Evolutionary conservation across 2,888 invertebrate species (phyloP).

Genomic region (Drosophila buzzatii): DNA sequence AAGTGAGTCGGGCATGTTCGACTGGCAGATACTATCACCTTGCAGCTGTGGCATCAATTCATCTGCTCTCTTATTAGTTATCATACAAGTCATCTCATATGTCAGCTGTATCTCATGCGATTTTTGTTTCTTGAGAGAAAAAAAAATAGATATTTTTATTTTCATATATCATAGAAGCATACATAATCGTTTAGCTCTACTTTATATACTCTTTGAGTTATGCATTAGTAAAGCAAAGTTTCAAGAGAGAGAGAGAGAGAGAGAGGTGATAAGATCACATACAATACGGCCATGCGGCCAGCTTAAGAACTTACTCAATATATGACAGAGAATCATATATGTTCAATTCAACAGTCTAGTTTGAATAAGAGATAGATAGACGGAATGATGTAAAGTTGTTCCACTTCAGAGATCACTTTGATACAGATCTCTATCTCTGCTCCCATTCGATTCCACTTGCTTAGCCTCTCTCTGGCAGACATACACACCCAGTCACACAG

Average conservation of each 20-base stretch:
- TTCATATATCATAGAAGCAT: neutral
- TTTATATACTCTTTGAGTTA: neutral
- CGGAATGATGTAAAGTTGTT: too few relatives aligned
- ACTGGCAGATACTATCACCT: neutral
- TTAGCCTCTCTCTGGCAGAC: neutral
- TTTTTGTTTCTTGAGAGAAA: neutral
- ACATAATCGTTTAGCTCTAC: neutral
- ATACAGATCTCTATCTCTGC: neutral
- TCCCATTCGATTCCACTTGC: neutral
- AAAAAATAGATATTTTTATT: neutral
- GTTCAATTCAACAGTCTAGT: neutral
- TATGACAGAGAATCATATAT: too few relatives aligned
- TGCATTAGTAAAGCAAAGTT: neutral
- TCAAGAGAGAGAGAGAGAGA: neutral
- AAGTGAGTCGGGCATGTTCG: neutral
- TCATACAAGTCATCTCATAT: too few relatives aligned
- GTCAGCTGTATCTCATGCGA: too few relatives aligned
- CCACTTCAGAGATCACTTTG: too few relatives aligned
- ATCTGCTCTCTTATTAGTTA: too few relatives aligned
- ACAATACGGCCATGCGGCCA: too few relatives aligned
- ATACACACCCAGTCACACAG: neutral
- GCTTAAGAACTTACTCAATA: neutral
- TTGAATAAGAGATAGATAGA: neutral
- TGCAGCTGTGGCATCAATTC: too few relatives aligned
- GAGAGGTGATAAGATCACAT: too few relatives aligned